Percentiles rank a stretch among this genome's conserved stretches.
These are phyloP conservation scores for Leptodactylus fallax DNA, from an alignment of 2,797 vertebrate species.

Conservation along the genomic window DNA sequence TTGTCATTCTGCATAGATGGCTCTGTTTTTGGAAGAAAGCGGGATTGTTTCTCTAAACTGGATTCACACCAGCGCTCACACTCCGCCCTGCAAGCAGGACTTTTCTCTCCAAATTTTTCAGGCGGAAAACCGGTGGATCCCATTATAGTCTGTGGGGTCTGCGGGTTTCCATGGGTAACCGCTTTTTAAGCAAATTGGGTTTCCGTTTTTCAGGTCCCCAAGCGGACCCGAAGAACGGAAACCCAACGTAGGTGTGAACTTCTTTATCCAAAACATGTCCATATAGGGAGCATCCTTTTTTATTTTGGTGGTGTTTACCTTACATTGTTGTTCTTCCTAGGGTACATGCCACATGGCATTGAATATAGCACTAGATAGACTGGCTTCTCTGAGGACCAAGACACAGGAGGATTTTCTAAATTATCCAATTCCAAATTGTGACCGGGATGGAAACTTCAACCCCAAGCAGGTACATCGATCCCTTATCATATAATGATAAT, in stretches of 20 bases:
- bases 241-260: no score
- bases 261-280: neutral
- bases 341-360: conserved; percentile 90
- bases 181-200: no score
- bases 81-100: no score
- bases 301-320: neutral
- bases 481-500: neutral
- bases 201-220: no score
- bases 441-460: conserved; percentile 92
- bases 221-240: no score
- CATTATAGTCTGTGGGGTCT: no score
- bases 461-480: conserved; percentile 85
- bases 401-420: conserved; percentile 90
- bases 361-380: conserved; percentile 86
- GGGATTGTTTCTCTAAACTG: neutral
- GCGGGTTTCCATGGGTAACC: no score
- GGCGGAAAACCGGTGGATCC: no score
- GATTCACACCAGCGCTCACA: no score
- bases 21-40: neutral
- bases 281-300: neutral
- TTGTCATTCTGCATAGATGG: no score
- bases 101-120: no score
- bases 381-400: conserved; percentile 85
- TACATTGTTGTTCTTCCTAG: conserved; percentile 69
- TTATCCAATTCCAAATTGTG: conserved; percentile 94